These are phyloP conservation scores for Sesamia nonagrioides DNA, from an alignment of 1,140 invertebrate genomes.

Conservation along the genomic window DNA sequence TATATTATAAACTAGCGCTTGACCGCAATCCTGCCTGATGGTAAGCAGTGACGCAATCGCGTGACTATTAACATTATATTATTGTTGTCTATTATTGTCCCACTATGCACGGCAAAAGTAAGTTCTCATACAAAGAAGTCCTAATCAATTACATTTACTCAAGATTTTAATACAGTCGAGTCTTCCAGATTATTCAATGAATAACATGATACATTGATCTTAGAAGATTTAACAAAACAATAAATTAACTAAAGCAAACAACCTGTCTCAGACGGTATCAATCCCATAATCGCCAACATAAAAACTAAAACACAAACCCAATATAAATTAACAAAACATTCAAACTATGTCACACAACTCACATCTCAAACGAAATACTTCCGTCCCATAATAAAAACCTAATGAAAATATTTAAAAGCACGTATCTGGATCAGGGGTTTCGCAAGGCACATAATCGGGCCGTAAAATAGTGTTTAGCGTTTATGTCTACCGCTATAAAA, in stretches of 20 bases:
- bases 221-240: neutral
- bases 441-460: conserved; percentile 46
- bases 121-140: too few relatives aligned
- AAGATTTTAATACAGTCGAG: too few relatives aligned
- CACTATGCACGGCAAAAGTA: too few relatives aligned
- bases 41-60: too few relatives aligned
- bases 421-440: conserved; percentile 38
- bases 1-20: too few relatives aligned
- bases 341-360: conserved; percentile 12
- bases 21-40: too few relatives aligned
- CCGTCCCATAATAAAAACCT: conserved; percentile 20
- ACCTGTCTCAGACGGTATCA: neutral
- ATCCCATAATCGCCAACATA: neutral
- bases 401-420: conserved; percentile 25
- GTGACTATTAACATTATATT: too few relatives aligned
- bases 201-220: neutral
- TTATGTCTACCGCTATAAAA: conserved; percentile 55
- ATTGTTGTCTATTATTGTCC: too few relatives aligned
- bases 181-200: neutral
- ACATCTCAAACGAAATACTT: neutral
- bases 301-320: conserved; percentile 7
- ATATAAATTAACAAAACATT: conserved; percentile 3
- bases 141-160: too few relatives aligned
- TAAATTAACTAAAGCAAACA: conserved; percentile 1
- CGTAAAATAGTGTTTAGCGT: conserved; percentile 57